These are phyloP conservation scores for Patella pellucida DNA, from an alignment of 2,888 invertebrate species.

Conservation along the genomic window DNA sequence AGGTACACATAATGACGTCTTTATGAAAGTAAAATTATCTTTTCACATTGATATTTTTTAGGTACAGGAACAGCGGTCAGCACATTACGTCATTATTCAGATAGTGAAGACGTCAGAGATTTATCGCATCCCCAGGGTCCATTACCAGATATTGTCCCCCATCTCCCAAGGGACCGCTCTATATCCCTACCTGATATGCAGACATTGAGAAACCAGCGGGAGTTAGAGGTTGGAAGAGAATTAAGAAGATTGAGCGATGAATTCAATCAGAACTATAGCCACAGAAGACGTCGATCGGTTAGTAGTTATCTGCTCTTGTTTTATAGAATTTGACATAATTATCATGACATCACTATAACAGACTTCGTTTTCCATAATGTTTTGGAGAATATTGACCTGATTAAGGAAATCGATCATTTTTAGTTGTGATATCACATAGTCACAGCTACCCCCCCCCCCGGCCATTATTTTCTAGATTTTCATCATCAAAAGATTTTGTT, in stretches of 20 bases:
- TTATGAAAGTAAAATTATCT: not conserved
- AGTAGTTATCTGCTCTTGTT: constrained; percentile 10
- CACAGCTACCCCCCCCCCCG: too few relatives aligned
- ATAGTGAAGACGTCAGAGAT: constrained; percentile 29
- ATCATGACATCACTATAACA: too few relatives aligned
- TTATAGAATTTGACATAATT: too few relatives aligned
- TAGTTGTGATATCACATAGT: too few relatives aligned
- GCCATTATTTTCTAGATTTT: too few relatives aligned
- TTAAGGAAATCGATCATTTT: too few relatives aligned
- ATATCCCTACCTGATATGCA: constrained; percentile 54
- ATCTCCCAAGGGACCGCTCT: constrained; percentile 47
- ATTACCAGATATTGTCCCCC: constrained; percentile 58
- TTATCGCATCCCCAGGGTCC: constrained; percentile 27
- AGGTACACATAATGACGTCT: too few relatives aligned
- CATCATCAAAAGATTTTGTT: too few relatives aligned
- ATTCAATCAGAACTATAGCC: constrained; percentile 46
- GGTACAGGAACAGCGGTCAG: constrained; percentile 29
- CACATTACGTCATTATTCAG: constrained; percentile 40
- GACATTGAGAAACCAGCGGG: constrained; percentile 43
- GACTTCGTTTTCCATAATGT: too few relatives aligned
- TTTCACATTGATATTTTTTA: not conserved
- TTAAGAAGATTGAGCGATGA: constrained; percentile 61
- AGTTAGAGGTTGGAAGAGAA: constrained; percentile 56
- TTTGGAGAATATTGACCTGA: too few relatives aligned
- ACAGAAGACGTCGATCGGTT: constrained; percentile 18